Base-by-base conservation (phyloP, 1,140 invertebrate genomes). In the Hypothenemus hampei region DNA sequence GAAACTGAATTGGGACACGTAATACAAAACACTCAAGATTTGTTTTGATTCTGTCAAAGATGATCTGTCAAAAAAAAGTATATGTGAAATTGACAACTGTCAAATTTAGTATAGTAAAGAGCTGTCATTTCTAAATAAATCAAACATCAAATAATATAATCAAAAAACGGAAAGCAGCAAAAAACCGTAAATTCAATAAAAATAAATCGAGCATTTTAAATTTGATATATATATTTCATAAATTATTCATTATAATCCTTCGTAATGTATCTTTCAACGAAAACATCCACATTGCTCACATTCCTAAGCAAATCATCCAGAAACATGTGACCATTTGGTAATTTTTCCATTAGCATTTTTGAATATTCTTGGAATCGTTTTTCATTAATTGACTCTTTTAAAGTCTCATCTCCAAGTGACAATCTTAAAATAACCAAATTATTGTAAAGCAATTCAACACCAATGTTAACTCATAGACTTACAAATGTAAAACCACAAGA, bases 401-500 rank as follows among this genome's bases (percentile, higher is more conserved):
- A 39, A 24, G 39, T 37, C 3, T 37, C 15, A 37, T 66, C 60
- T 49, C 47, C 58, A 22, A 66, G 20, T 2, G 56, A 36, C 29
- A 66, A 50, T 20, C 64, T 66, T 36, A 15, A 64, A 64, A 33
- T n/a, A n/a, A 11, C 1, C 36, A 18, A 10, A 4, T 19, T 15
- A n/a, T 39, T 31, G 26, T 15, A 47, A 40, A 15, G 15, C 6
- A 10, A 0, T 18, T n/a, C 7, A 36, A 0, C 13, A 35, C 7
- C 2, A 6, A 26, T 26, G 11, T 45, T 13, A n/a, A n/a, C n/a
- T 26, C 5, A 45, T 1, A 5, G 18, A 23, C 59, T 60, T 63
- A 69, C 58, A 80, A 69, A 58, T 76, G 73, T 31, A 79, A 70
- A 57, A 80, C 69, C 18, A 79, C 68, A 43, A 80, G 66, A 6